Evolutionary conservation across 2,888 invertebrate species (phyloP), one percentile per base, ranked within the genome.

Genomic region (Phania funesta): DNA sequence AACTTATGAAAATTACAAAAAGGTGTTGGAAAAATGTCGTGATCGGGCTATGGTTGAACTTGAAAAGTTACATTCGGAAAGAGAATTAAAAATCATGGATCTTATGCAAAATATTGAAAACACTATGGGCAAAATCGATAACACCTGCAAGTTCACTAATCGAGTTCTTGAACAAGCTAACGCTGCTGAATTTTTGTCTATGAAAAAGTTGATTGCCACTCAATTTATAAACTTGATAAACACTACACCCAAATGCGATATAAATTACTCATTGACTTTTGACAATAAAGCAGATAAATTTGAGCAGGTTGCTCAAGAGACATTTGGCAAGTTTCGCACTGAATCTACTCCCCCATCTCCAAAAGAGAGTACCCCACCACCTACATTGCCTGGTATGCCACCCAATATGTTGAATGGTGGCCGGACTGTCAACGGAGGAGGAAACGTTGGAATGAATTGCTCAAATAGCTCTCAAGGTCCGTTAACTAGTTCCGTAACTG

Each of bases 51-150:
- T 96, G 22, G 93, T 94, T 84, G 94, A 95, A 87, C 92, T 97
- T 54, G 94, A 95, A 86, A 93, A 93, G 84, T 90, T 96, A 83
- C 97, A 98, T 90, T 95, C 95, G 79, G 95, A 95, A 87, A 94
- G 97, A 80, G 97, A 97, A 90, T 92, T 98, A 44, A 95, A 95
- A 90, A 95, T 98, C 38, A 98, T 98, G 97, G 97, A 97, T 88
- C 92, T 95, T 82, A 94, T 95, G 88, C 95, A 96, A 88, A 94
- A 94, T 80, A 94, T 97, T 71, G 97, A 96, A 86, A 96, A 96
- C 88, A 95, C 95, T 4, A 94, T 96, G 83, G 95, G 95, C 83
- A 95, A 95, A 86, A 94, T 98, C 83, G 96, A 97, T 87, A 96
- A 96, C 88, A 97, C 97, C 9, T 96, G 96, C 88, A 95, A 95